Conservation (phyloP, 2,888 invertebrate genomes). For the Rhaphigaster nebulosa region DNA sequence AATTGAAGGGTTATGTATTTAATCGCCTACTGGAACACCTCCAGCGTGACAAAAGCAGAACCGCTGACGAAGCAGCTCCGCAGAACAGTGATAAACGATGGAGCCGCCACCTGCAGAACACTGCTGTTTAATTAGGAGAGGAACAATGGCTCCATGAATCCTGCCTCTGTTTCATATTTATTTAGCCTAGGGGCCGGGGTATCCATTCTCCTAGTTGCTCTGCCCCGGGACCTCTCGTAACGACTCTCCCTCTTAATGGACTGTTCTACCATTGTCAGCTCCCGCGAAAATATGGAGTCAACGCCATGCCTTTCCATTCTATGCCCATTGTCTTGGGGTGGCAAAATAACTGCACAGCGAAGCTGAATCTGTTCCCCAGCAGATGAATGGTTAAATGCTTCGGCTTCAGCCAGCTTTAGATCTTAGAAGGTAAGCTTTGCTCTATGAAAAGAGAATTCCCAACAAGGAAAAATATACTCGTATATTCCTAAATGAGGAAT, state of each 20-base stretch:
- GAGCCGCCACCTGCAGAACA: slow-evolving; percentile 18
- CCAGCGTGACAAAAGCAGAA: not conserved
- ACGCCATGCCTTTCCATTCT: not conserved
- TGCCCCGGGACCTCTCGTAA: not conserved
- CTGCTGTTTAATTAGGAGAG: slow-evolving; percentile 17
- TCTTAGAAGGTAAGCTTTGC: not conserved
- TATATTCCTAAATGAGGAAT: not conserved
- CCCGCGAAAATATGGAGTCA: slow-evolving; percentile 27
- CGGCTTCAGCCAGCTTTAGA: not conserved
- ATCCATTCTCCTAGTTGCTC: slow-evolving; percentile 38
- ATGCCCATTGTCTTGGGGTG: not conserved
- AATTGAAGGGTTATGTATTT: not conserved
- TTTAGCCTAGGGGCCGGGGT: not conserved
- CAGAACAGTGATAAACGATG: slow-evolving; percentile 14
- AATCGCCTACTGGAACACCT: not conserved
- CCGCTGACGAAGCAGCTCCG: slow-evolving; percentile 9
- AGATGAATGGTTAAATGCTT: slow-evolving; percentile 23
- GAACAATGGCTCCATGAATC: slow-evolving; percentile 54
- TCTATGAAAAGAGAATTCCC: not conserved
- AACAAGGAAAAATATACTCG: not conserved
- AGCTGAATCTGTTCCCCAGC: not conserved
- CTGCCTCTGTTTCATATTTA: slow-evolving; percentile 25
- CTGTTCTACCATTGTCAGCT: slow-evolving; percentile 42
- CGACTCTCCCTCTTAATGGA: slow-evolving; percentile 35
- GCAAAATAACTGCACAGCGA: slow-evolving; percentile 10